A percentile compares a stretch with the other conserved stretches of the same genome.
phyloP scores from a whole-genome alignment of 2,888 invertebrate species.

The Rotaria socialis region DNA sequence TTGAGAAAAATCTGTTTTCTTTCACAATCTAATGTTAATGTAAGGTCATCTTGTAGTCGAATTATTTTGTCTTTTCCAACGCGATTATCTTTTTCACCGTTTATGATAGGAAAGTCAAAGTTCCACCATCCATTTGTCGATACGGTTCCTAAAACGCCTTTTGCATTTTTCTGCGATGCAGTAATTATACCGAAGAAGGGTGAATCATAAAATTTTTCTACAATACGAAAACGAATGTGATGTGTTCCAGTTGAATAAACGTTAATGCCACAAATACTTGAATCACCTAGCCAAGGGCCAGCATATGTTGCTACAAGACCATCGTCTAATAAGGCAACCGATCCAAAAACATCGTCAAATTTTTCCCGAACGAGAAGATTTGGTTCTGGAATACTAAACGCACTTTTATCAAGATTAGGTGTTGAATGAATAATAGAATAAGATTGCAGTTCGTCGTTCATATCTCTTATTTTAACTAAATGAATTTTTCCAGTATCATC shows the following conservation, averaged over 20 bases:
- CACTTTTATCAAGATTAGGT: not conserved
- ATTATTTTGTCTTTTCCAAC: not conserved
- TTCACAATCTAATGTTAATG: conserved; percentile 22
- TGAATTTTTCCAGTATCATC: not conserved
- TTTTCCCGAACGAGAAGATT: not conserved
- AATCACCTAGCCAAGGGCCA: not conserved
- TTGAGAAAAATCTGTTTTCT: conserved; percentile 26
- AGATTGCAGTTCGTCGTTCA: not conserved
- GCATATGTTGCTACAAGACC: conserved; percentile 20
- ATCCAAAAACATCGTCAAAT: not conserved
- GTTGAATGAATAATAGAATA: not conserved
- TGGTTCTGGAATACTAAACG: not conserved
- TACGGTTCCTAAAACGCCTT: not conserved
- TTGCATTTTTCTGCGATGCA: not conserved
- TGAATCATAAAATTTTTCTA: conserved; percentile 12
- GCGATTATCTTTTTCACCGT: not conserved
- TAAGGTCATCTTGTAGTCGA: not conserved
- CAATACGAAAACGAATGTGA: conserved; percentile 17
- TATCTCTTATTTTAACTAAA: not conserved
- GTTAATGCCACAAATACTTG: not conserved
- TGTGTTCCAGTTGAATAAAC: not conserved
- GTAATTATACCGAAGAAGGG: conserved; percentile 9
- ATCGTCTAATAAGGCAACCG: not conserved
- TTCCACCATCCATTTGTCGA: not conserved
- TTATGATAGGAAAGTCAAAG: not conserved